Conservation (phyloP, 2,888 invertebrate species). For the Alloplasta piceator region DNA sequence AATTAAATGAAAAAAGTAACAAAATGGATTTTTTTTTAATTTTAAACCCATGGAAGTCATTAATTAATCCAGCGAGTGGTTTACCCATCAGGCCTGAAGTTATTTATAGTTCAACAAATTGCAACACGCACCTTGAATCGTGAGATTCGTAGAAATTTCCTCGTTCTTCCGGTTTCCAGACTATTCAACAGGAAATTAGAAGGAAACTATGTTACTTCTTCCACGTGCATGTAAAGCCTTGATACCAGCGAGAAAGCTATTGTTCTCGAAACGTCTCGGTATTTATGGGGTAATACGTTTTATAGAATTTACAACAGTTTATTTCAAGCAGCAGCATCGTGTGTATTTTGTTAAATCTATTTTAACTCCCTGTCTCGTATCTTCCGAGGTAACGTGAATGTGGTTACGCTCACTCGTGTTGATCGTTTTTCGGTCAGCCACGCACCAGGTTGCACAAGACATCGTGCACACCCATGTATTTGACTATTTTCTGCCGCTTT, state of each 20-base stretch:
- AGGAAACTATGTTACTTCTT: constrained; percentile 11
- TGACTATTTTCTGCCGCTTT: neutral
- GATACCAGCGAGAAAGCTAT: neutral
- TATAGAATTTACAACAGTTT: constrained; percentile 47
- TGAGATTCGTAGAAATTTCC: constrained; percentile 15
- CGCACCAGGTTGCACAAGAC: neutral
- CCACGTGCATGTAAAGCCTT: constrained; percentile 3
- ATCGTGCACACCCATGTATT: neutral
- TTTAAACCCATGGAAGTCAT: too few species aligned
- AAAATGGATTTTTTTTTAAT: too few species aligned
- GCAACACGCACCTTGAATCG: neutral
- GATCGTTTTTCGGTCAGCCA: neutral
- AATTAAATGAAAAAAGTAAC: too few species aligned
- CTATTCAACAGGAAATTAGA: neutral
- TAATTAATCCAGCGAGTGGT: too few species aligned
- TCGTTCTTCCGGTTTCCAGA: neutral
- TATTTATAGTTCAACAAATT: neutral
- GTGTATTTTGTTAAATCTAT: constrained; percentile 27
- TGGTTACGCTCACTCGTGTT: neutral
- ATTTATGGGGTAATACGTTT: constrained; percentile 1
- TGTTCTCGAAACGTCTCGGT: neutral
- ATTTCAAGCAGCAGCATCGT: constrained; percentile 28
- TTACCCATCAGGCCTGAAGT: too few species aligned
- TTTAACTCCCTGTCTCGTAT: constrained; percentile 34
- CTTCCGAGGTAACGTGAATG: neutral